Evolutionary conservation across 2,797 vertebrate genomes (phyloP).

Genomic region (Helostoma temminkii): DNA sequence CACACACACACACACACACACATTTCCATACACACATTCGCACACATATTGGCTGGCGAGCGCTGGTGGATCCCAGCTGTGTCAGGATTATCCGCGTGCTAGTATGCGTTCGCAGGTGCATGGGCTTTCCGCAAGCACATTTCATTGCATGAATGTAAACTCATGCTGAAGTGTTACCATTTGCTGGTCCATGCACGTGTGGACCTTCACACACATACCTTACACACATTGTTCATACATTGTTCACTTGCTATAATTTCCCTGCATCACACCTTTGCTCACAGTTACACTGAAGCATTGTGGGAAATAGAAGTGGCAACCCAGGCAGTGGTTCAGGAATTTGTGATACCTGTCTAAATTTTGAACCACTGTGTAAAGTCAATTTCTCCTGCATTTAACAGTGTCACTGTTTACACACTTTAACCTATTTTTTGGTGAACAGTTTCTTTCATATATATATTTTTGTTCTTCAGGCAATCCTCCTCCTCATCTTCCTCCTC

Average conservation of each 20-base stretch:
- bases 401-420: conserved; percentile 2
- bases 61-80: conserved; percentile 64
- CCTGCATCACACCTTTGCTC: not conserved
- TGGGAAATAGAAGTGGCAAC: not conserved
- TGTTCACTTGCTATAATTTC: not conserved
- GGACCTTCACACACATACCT: conserved; percentile 4
- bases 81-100: conserved; percentile 55
- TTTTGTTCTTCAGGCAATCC: conserved; percentile 46
- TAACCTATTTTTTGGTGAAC: conserved; percentile 40
- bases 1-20: conserved; percentile 28
- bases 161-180: conserved; percentile 20
- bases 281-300: not conserved
- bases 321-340: not conserved
- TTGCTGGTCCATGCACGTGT: not conserved
- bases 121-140: conserved; percentile 8
- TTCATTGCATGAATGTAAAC: conserved; percentile 11
- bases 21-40: conserved; percentile 20
- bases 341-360: conserved; percentile 7
- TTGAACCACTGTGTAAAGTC: not conserved
- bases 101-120: conserved; percentile 52
- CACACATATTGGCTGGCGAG: conserved; percentile 35
- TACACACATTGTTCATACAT: not conserved
- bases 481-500: conserved; percentile 52
- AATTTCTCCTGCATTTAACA: conserved; percentile 8
- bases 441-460: conserved; percentile 39